Evolutionary conservation across 2,888 invertebrate species (phyloP), one percentile per base, ranked within the genome.

Genomic region (Chirona hameri): DNA sequence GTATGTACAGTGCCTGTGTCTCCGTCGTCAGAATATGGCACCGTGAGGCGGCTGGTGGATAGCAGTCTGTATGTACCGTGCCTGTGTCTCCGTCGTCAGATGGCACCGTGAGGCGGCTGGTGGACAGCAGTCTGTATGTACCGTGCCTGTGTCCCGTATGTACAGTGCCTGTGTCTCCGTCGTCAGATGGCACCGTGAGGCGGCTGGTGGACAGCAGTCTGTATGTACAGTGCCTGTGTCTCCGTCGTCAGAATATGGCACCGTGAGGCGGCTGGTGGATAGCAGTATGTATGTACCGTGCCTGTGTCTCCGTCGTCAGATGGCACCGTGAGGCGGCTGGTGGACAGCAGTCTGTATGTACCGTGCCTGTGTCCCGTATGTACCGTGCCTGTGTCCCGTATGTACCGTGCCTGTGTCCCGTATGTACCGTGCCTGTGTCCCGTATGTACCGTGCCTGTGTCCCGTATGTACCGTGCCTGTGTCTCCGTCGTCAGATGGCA

Each of bases 81-180:
- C 24, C 60, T n/a, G 5, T 60, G 60, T 69, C 29, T 29, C 69
- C 2, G 29, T 31, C 82, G 81, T 5, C 85, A 85, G 85, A 84
- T 31, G 82, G 69, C 39, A 83, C 83, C 76, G 46, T 85, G 24
- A 81, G 81, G 76, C 24, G 39, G 24, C 82, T 85, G 57, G 83
- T 84, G 79, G 89, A 89, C 83, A 90, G 82, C 57, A 86, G 87
- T 81, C 83, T 84, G 24, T 52, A 7, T 52, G n/a, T n/a, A n/a
- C n/a, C n/a, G n/a, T n/a, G n/a, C n/a, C n/a, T n/a, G n/a, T n/a
- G n/a, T n/a, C n/a, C n/a, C n/a, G 60, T 24, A 2, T 24, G 60
- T 24, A 24, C 60, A 1, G 60, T 21, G 24, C 24, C 60, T n/a
- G 5, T 60, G 60, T 69, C 29, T 29, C 69, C 2, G 29, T 31